A percentile compares a stretch with the other conserved stretches of the same genome.
phyloP scores from a whole-genome alignment of 2,888 invertebrate species.

The Dexiosoma caninum region DNA sequence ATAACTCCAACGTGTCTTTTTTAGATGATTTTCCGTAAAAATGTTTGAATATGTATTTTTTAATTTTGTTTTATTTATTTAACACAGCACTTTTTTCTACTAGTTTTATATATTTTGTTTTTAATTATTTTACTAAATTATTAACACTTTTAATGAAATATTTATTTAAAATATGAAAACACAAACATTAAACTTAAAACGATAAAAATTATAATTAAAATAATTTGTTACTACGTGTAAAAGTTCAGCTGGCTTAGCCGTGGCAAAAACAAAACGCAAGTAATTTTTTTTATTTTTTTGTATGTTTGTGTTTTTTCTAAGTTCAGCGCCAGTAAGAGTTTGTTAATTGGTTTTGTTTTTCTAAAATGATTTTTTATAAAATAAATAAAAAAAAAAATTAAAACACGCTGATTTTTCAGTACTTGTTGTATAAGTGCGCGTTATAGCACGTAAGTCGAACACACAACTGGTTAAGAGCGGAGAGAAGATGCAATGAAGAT shows the following conservation, averaged over 20 bases:
- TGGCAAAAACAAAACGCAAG: conserved; percentile 4
- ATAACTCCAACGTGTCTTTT: neutral
- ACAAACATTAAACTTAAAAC: conserved; percentile 37
- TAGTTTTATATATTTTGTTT: conserved; percentile 15
- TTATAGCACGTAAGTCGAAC: conserved; percentile 65
- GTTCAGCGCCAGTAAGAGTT: neutral
- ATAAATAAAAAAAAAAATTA: conserved; percentile 8
- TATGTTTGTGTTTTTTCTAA: neutral
- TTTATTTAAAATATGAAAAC: conserved; percentile 15
- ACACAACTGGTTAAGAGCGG: conserved; percentile 63
- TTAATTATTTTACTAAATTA: conserved; percentile 38
- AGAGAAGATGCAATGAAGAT: conserved; percentile 64
- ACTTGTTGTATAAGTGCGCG: conserved; percentile 64
- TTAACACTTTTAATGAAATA: conserved; percentile 35
- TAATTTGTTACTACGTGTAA: conserved; percentile 39
- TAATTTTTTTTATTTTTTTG: neutral
- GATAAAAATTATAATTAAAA: conserved; percentile 37
- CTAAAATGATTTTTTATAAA: conserved; percentile 13
- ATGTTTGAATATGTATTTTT: conserved; percentile 11
- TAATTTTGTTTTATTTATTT: neutral
- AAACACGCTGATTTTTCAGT: conserved; percentile 54
- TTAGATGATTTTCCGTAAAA: neutral
- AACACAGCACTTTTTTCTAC: conserved; percentile 44
- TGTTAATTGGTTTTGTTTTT: conserved; percentile 6
- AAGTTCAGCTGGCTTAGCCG: neutral